These are phyloP conservation scores for Sphecodes monilicornis DNA, from an alignment of 2,888 invertebrate genomes.

Conservation along the genomic window DNA sequence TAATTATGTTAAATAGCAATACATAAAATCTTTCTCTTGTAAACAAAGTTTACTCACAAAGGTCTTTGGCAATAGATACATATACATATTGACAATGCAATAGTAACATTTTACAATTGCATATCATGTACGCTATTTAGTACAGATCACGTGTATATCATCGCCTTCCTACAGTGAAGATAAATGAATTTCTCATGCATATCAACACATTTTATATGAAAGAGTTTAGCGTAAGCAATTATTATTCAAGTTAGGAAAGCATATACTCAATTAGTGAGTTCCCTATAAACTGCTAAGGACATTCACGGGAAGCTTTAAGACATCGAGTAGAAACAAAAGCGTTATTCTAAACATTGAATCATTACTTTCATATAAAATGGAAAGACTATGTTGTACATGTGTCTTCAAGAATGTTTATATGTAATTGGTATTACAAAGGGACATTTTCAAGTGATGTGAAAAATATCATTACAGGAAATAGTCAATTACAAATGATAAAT, in stretches of 20 bases:
- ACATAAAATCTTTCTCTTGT: constrained; percentile 49
- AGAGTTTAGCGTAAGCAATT: constrained; percentile 47
- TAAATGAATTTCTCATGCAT: constrained; percentile 68
- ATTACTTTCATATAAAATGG: constrained; percentile 63
- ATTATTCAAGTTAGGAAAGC: constrained; percentile 26
- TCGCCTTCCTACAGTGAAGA: constrained; percentile 53
- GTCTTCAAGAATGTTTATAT: constrained; percentile 39
- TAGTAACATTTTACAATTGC: constrained; percentile 30
- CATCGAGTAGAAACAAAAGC: constrained; percentile 23
- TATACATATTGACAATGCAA: constrained; percentile 43
- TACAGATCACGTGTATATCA: constrained; percentile 48
- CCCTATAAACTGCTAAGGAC: constrained; percentile 20
- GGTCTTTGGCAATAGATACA: constrained; percentile 23
- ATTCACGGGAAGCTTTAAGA: constrained; percentile 31
- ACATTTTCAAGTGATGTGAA: constrained; percentile 43
- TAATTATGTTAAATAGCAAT: constrained; percentile 54
- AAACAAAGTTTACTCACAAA: constrained; percentile 17
- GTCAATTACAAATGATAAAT: constrained; percentile 55
- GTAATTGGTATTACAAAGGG: constrained; percentile 47
- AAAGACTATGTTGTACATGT: constrained; percentile 61
- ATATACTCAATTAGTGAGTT: constrained; percentile 23
- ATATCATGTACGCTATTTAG: constrained; percentile 23
- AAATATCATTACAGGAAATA: constrained; percentile 51
- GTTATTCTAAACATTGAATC: constrained; percentile 15
- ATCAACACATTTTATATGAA: constrained; percentile 68